Conservation (phyloP, 1,140 invertebrate genomes). For the Zeugodacus cucurbitae region DNA sequence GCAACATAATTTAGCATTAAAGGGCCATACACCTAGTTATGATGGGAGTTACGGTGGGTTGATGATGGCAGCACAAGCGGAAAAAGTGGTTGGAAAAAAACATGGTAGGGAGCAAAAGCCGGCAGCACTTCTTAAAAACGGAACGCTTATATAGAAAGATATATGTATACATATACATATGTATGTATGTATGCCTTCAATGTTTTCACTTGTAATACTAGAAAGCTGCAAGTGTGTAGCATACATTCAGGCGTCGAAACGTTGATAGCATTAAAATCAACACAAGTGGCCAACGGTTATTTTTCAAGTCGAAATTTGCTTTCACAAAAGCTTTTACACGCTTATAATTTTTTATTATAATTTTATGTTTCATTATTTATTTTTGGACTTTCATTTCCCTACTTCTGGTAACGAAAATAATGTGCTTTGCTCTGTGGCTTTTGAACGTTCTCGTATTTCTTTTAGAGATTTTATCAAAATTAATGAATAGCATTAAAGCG, state of each 20-base stretch:
- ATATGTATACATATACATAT: neutral
- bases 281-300: neutral
- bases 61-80: neutral
- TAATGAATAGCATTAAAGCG: neutral
- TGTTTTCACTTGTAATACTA: neutral
- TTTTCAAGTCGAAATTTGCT: neutral
- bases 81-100: neutral
- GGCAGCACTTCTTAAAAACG: neutral
- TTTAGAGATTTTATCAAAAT: neutral
- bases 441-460: neutral
- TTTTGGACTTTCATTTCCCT: neutral
- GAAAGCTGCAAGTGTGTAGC: neutral
- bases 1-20: slow-evolving; percentile 31
- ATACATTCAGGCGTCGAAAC: neutral
- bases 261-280: neutral
- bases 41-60: neutral
- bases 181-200: neutral
- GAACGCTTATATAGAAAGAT: neutral
- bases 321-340: neutral
- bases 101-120: neutral
- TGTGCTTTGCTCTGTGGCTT: neutral
- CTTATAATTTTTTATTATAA: neutral
- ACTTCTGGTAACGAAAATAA: too few species aligned
- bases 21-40: neutral
- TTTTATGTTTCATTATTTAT: neutral